phyloP scores from a whole-genome alignment of 2,888 invertebrate species.

The Chloromyia formosa region DNA sequence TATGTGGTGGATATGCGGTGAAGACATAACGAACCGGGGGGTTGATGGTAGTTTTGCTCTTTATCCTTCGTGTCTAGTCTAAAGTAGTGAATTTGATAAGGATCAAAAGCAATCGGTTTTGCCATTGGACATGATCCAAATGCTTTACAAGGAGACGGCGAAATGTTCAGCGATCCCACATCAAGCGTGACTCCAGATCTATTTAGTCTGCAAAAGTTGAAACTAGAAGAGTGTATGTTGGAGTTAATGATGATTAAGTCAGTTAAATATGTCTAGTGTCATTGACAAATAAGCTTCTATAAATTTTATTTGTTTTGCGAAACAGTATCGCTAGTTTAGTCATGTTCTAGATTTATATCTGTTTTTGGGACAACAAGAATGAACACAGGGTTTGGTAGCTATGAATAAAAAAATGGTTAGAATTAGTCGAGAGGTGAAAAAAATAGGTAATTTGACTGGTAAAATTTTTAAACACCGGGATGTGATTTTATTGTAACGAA shows the following conservation, averaged over 20 bases:
- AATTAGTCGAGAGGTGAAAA: too few relatives aligned
- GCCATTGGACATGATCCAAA: neutral
- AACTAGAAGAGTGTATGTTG: constrained; percentile 32
- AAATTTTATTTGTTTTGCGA: neutral
- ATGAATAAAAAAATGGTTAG: too few relatives aligned
- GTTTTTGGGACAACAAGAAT: too few relatives aligned
- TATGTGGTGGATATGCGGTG: too few relatives aligned
- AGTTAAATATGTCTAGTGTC: constrained; percentile 44
- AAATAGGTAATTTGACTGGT: too few relatives aligned
- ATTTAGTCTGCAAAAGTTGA: neutral
- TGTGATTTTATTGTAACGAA: too few relatives aligned
- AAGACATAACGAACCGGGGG: too few relatives aligned
- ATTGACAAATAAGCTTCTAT: constrained; percentile 47
- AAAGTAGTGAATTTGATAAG: constrained; percentile 35
- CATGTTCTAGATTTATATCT: constrained; percentile 12
- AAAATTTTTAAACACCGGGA: too few relatives aligned
- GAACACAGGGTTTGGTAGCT: too few relatives aligned
- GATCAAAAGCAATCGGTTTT: constrained; percentile 27
- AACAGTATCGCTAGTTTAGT: neutral
- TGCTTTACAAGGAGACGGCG: neutral
- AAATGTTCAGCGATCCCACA: neutral
- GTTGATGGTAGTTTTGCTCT: neutral
- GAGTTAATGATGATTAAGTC: constrained; percentile 47
- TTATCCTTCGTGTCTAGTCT: constrained; percentile 3
- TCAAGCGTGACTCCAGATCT: neutral